phyloP scores from a whole-genome alignment of 2,113 vertebrate species.

The Silurus asotus region DNA sequence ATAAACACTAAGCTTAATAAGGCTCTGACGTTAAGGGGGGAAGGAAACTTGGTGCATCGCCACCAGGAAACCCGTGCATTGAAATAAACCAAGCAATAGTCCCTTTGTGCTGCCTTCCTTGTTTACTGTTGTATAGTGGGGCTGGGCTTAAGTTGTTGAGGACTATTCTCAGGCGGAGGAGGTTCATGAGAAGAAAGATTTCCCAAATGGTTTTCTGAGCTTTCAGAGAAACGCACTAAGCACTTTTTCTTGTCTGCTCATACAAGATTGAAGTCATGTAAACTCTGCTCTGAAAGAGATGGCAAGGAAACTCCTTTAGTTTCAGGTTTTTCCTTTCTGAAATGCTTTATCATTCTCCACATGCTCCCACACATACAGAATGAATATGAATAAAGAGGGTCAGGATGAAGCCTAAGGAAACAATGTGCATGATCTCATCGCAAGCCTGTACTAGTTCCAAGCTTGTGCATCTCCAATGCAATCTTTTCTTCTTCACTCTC shows the following conservation, averaged over 20 bases:
- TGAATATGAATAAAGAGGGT: slow-evolving; percentile 32
- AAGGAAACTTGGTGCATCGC: slow-evolving; percentile 32
- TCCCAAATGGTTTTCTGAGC: slow-evolving; percentile 7
- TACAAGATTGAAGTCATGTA: slow-evolving; percentile 11
- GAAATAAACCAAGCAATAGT: slow-evolving; percentile 39
- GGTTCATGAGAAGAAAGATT: slow-evolving; percentile 16
- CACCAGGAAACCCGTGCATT: slow-evolving; percentile 49
- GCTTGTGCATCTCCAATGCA: slow-evolving; percentile 34
- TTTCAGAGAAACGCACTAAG: neutral
- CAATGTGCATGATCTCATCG: slow-evolving; percentile 49
- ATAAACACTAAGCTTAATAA: slow-evolving; percentile 37
- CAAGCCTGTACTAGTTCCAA: slow-evolving; percentile 8
- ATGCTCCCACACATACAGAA: slow-evolving; percentile 36
- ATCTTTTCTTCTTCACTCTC: slow-evolving; percentile 30
- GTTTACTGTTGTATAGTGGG: slow-evolving; percentile 45
- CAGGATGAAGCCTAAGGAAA: slow-evolving; percentile 36
- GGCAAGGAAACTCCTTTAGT: neutral
- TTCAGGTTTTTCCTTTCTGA: neutral
- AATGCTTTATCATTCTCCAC: slow-evolving; percentile 21
- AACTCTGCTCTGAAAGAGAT: neutral
- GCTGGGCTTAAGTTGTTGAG: slow-evolving; percentile 19
- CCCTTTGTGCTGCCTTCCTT: slow-evolving; percentile 52
- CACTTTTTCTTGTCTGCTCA: slow-evolving; percentile 1
- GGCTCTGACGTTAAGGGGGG: slow-evolving; percentile 20
- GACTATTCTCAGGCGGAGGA: slow-evolving; percentile 37